Conservation (phyloP, 2,888 invertebrate genomes). For the Cacoxenus indagator region DNA sequence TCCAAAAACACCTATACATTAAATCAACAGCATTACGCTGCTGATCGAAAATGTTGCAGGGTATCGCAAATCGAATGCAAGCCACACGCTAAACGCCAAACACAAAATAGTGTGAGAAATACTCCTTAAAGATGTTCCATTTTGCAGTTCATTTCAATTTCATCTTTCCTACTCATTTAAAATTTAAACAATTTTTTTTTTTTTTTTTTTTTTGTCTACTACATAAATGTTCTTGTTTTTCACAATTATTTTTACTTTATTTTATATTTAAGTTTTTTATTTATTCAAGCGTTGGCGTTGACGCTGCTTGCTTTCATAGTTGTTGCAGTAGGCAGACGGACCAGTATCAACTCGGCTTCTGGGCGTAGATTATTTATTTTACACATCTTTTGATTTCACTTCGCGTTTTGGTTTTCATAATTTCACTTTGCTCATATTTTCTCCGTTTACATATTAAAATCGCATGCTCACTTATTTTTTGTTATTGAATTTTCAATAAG, state of each 20-base stretch:
- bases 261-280: conserved; percentile 47
- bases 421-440: conserved; percentile 17
- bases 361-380: conserved; percentile 43
- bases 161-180: conserved; percentile 37
- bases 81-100: conserved; percentile 23
- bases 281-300: conserved; percentile 36
- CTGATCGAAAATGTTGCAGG: no score
- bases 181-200: conserved; percentile 29
- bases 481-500: conserved; percentile 28
- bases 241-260: conserved; percentile 40
- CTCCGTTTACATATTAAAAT: neutral
- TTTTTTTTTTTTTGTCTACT: neutral
- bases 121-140: neutral
- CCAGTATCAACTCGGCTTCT: conserved; percentile 52
- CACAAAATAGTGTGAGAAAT: neutral
- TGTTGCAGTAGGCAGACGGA: neutral
- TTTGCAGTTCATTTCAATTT: conserved; percentile 25
- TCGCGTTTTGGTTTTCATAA: conserved; percentile 18
- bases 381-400: conserved; percentile 19
- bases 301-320: conserved; percentile 30
- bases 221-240: conserved; percentile 37
- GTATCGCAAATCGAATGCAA: no score
- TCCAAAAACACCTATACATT: no score
- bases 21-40: no score
- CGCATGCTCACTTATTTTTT: no score